Conservation (phyloP, 2,888 invertebrate species). For the Autographa gamma region DNA sequence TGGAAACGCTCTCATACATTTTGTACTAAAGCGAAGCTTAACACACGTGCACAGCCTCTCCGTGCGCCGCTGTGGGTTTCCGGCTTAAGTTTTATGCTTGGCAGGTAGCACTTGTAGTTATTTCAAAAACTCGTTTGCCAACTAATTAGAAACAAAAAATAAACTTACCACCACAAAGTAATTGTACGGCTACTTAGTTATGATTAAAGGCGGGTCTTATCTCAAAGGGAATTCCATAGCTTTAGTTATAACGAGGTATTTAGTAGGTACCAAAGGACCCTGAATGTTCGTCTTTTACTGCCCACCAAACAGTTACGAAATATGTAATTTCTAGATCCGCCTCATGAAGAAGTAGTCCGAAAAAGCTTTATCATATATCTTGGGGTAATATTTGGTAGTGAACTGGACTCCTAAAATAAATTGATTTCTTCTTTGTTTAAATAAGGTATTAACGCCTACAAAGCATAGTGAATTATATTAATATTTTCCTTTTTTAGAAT, state of each 20-base stretch:
- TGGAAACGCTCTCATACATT: too few species aligned
- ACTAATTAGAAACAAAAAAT: constrained; percentile 38
- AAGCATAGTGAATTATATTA: neutral
- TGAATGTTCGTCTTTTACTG: constrained; percentile 36
- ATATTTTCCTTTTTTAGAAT: neutral
- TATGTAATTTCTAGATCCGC: constrained; percentile 27
- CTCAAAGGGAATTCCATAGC: constrained; percentile 62
- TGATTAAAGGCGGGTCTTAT: constrained; percentile 40
- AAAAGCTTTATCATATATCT: constrained; percentile 12
- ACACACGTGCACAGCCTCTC: too few species aligned
- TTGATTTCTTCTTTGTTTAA: neutral
- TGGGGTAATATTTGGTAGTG: constrained; percentile 15
- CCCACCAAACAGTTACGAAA: constrained; percentile 37
- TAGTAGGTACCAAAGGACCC: constrained; percentile 43
- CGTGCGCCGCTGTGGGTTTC: too few species aligned
- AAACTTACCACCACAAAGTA: constrained; percentile 37
- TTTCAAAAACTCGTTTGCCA: constrained; percentile 7
- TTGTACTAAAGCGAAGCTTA: too few species aligned
- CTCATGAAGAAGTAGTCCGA: neutral
- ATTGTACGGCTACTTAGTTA: constrained; percentile 45
- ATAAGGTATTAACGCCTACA: neutral
- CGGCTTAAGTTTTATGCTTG: neutral
- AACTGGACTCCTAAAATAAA: neutral
- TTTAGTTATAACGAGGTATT: constrained; percentile 55
- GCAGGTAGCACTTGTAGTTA: constrained; percentile 3